phyloP scores from a whole-genome alignment of 2,888 invertebrate species.

The Adelognathus sp. region DNA sequence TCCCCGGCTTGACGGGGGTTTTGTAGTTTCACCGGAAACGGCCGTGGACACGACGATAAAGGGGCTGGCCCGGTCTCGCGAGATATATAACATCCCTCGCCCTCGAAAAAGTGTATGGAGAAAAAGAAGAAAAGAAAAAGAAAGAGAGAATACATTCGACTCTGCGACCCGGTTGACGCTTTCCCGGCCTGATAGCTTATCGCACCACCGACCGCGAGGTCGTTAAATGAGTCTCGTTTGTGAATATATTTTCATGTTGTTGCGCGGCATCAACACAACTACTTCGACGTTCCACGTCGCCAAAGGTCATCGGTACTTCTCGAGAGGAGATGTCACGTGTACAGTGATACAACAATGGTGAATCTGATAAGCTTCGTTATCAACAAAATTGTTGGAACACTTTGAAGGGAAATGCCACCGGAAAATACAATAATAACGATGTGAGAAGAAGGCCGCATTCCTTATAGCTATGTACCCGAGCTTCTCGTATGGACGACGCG shows the following conservation, averaged over 20 bases:
- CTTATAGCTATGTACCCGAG: neutral
- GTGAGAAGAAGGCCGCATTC: neutral
- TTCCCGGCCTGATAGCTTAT: slow-evolving; percentile 31
- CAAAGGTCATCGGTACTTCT: slow-evolving; percentile 3
- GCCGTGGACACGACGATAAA: slow-evolving; percentile 20
- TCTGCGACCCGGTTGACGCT: neutral
- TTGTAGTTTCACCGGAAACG: slow-evolving; percentile 15
- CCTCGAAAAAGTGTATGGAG: neutral
- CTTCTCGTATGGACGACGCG: neutral
- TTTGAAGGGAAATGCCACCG: neutral
- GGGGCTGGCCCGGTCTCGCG: neutral
- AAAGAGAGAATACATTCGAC: neutral
- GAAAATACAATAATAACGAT: neutral
- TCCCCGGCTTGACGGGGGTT: slow-evolving; percentile 6
- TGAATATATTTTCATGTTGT: slow-evolving; percentile 20
- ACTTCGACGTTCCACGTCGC: slow-evolving; percentile 3
- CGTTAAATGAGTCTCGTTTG: slow-evolving; percentile 31
- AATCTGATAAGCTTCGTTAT: neutral
- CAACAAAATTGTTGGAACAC: neutral
- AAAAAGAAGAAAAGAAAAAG: slow-evolving; percentile 9
- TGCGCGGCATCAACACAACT: slow-evolving; percentile 1
- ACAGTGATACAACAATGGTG: neutral
- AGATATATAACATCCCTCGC: slow-evolving; percentile 7
- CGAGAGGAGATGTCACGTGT: neutral
- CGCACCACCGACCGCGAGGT: slow-evolving; percentile 3